Evolutionary conservation across 2,797 vertebrate species (phyloP), one percentile per base, ranked within the genome.

Genomic region (Schizopygopsis malacanthus): DNA sequence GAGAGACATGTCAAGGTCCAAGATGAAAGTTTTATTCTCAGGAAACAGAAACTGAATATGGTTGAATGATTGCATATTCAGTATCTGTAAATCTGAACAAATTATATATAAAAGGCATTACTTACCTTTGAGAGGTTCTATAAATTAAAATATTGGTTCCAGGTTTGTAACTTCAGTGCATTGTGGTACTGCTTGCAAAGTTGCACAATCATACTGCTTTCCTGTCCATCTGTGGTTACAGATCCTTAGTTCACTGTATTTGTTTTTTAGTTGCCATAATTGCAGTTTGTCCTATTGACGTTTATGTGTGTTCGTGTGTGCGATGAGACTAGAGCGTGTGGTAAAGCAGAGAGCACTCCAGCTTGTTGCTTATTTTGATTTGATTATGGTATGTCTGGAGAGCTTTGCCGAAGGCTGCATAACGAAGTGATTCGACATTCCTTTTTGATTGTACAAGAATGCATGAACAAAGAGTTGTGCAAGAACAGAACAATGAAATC

Each of bases 311-410:
- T 67, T 33, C 56, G 43, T 78, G 79, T 43, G 37, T 73, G 69
- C 72, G 65, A 45, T 82, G 81, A 71, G 80, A 41, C 71, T 76
- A 33, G 71, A 82, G 39, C 45, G 10, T 86, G 86, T 86, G 79
- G 86, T 86, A 63, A 85, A 81, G 33, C 65, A 47, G 83, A 87
- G 89, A 93, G 92, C 90, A 92, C 86, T 86, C 80, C 88, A 92
- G 93, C 91, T 93, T 92, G 88, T 91, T 93, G 93, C 92, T 95
- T 95, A 93, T 94, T 95, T 95, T 93, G 88, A 91, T 95, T 95
- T 92, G 92, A 94, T 95, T 94, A 93, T 94, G 91, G 90, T 91
- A 92, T 93, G 92, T 95, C 93, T 95, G 90, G 90, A 90, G 90
- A 91, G 87, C 89, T 89, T 82, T 90, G 90, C 85, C 89, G 89